Conservation (phyloP, 2,888 invertebrate species). For the Nephrocerus scutellatus region DNA sequence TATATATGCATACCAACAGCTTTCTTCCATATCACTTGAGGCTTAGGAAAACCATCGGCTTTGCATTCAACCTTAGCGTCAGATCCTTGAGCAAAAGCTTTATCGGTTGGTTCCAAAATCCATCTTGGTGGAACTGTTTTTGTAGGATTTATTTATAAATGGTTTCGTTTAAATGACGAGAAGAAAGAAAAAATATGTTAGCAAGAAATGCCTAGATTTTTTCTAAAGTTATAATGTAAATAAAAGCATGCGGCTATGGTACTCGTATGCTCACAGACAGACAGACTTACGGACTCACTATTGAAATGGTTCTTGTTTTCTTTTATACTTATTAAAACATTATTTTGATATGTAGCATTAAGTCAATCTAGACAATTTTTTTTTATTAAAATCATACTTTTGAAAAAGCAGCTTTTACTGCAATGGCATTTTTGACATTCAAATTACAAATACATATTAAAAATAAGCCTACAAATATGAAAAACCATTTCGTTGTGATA, state of each 20-base stretch:
- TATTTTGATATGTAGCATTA: not conserved
- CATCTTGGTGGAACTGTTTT: conserved; percentile 84
- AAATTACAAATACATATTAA: too few relatives aligned
- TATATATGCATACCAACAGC: conserved; percentile 67
- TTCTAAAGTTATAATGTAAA: too few relatives aligned
- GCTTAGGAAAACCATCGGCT: conserved; percentile 92
- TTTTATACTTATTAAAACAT: not conserved
- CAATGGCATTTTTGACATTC: too few relatives aligned
- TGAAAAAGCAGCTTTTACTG: not conserved
- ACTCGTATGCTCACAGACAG: conserved; percentile 32
- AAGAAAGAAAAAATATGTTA: conserved; percentile 29
- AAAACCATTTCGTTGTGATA: conserved; percentile 24
- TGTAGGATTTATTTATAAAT: conserved; percentile 9
- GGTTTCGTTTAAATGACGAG: conserved; percentile 10
- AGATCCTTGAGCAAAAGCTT: conserved; percentile 90
- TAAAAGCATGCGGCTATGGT: conserved; percentile 35
- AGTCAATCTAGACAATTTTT: conserved; percentile 11
- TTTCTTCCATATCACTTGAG: conserved; percentile 90
- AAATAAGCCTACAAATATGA: not conserved
- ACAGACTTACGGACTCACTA: conserved; percentile 25
- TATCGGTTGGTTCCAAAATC: conserved; percentile 91
- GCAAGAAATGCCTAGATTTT: too few relatives aligned
- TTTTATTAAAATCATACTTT: conserved; percentile 3
- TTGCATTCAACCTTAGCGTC: conserved; percentile 92
- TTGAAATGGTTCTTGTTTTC: conserved; percentile 24